Evolutionary conservation across 64 coral and sea anemone genomes (phyloP).

Genomic region (Anthopleura sola): DNA sequence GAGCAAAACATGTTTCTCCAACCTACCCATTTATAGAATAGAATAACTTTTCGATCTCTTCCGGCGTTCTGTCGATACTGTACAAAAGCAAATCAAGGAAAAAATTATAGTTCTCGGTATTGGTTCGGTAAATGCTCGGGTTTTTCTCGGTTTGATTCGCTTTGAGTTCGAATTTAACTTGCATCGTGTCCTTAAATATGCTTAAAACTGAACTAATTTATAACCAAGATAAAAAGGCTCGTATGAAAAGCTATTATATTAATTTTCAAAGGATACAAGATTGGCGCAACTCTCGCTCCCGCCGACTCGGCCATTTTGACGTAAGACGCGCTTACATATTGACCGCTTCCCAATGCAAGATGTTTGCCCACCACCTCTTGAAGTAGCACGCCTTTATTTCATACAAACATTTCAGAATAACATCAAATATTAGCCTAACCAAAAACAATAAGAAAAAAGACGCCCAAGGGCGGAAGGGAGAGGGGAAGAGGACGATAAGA

Average conservation of each 20-base stretch:
- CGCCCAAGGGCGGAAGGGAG: no score
- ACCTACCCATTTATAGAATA: constrained; percentile 23
- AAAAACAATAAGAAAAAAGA: not conserved
- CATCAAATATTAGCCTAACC: not conserved
- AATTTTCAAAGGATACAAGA: constrained; percentile 44
- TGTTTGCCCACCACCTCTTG: constrained; percentile 14
- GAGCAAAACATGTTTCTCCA: not conserved
- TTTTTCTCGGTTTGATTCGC: no score
- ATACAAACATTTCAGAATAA: not conserved
- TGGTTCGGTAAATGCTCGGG: not conserved
- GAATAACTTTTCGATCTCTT: constrained; percentile 26
- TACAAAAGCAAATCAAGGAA: not conserved
- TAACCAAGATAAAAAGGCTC: not conserved
- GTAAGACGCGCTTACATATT: constrained; percentile 18
- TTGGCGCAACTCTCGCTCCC: constrained; percentile 35
- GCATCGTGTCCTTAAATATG: no score
- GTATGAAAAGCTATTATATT: no score
- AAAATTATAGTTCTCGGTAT: not conserved
- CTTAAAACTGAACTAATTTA: no score
- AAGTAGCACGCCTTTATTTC: constrained; percentile 19
- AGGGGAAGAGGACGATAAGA: no score
- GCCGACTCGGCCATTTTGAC: constrained; percentile 51
- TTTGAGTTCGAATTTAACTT: no score
- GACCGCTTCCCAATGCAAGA: not conserved
- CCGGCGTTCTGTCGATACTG: constrained; percentile 25